Evolutionary conservation across 1,140 invertebrate genomes (phyloP), one percentile per base, ranked within the genome.

Genomic region (Drosophila malerkotliana): DNA sequence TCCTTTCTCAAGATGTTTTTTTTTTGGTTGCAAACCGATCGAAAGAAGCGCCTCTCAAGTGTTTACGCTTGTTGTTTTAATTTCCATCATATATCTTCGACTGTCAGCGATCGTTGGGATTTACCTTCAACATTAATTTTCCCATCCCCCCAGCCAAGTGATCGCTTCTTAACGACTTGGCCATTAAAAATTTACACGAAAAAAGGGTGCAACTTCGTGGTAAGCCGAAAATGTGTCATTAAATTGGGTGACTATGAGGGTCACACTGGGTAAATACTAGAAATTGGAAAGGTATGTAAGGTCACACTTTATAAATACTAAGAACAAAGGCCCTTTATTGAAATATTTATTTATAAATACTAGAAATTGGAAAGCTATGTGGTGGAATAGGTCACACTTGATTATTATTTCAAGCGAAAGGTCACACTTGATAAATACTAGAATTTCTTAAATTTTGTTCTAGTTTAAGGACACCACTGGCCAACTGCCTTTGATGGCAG

Each of bases 1-100:
- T 8, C 39, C 18, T 30, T 3, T 21, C 32, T 15, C 12, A 30
- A 6, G 44, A 7, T 37, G 18, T 57, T 58, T 48, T 57, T 57
- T 45, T 18, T 18, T 18, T 18, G 21, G 24, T 14, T 39, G 37
- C 12, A 21, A 48, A 18, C 12, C 74, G 56, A 87, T 72, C 77
- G 68, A 77, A 77, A 81, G 74, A 81, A 85, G 74, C 81, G 74
- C 64, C 82, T 75, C 72, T 75, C 68, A 78, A 81, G 74, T 85
- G 81, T 85, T 80, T 85, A 85, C 81, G 77, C 81, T 80, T 85
- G 81, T 87, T 80, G 87, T 87, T 78, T 85, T 87, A 85, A 87
- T 85, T 87, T 59, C 82, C 82, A 66, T 82, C 74, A 87, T 85
- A 85, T 44, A 72, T 85, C 82, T 87, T 82, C 62, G 32, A 58